phyloP scores from a whole-genome alignment of 2,797 vertebrate species.

The Enteromius treurensis region DNA sequence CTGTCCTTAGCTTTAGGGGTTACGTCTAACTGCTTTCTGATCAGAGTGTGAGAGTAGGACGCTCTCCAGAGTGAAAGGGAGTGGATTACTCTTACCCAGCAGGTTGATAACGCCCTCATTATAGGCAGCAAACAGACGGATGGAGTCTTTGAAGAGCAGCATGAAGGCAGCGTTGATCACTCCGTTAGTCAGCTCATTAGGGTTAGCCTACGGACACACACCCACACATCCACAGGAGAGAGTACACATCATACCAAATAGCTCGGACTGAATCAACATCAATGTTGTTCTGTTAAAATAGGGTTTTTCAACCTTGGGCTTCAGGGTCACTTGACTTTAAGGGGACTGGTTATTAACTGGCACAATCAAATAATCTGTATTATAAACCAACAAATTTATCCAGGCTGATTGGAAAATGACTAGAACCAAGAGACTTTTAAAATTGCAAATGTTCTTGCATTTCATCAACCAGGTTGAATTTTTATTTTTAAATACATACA shows the following conservation, averaged over 20 bases:
- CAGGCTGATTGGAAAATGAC: not conserved
- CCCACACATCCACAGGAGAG: not conserved
- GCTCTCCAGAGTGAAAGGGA: conserved; percentile 19
- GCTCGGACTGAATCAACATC: conserved; percentile 19
- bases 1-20: not conserved
- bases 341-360: not conserved
- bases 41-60: conserved; percentile 12
- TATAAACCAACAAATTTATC: not conserved
- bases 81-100: conserved; percentile 80
- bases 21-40: no score
- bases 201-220: conserved; percentile 82
- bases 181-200: conserved; percentile 91
- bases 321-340: not conserved
- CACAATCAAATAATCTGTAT: not conserved
- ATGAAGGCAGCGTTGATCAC: conserved; percentile 95
- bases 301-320: not conserved
- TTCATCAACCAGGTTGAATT: not conserved
- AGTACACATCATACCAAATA: conserved; percentile 1
- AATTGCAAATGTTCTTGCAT: not conserved
- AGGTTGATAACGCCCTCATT: conserved; percentile 97
- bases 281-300: not conserved
- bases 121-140: conserved; percentile 94
- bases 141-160: conserved; percentile 97
- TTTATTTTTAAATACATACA: not conserved
- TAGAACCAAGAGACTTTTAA: not conserved